Evolutionary conservation across 2,888 invertebrate species (phyloP).

Genomic region (Platycheirus albimanus): DNA sequence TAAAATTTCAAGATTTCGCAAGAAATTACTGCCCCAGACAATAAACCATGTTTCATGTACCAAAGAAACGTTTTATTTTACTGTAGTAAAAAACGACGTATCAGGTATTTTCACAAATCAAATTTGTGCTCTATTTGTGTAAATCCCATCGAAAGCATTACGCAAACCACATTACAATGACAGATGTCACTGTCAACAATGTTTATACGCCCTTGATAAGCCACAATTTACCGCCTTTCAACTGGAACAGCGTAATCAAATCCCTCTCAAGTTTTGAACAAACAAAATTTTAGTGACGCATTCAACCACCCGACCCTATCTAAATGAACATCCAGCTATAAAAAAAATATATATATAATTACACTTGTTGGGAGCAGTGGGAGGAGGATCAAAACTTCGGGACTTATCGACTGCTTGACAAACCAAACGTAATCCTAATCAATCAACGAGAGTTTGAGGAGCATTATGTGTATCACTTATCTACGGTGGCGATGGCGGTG

Average conservation of each 20-base stretch:
- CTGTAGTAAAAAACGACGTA: no score
- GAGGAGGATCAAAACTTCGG: constrained; percentile 21
- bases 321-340: no score
- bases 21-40: no score
- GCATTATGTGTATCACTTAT: constrained; percentile 54
- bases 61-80: no score
- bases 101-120: no score
- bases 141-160: not conserved
- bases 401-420: constrained; percentile 37
- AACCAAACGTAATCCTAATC: constrained; percentile 29
- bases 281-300: constrained; percentile 46
- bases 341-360: no score
- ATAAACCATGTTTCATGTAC: no score
- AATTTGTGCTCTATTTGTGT: no score
- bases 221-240: constrained; percentile 18
- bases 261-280: constrained; percentile 19
- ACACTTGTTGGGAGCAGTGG: constrained; percentile 6
- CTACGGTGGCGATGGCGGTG: no score
- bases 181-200: constrained; percentile 40
- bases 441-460: constrained; percentile 29
- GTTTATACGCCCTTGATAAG: constrained; percentile 1
- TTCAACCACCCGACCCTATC: no score
- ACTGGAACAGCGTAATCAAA: constrained; percentile 39
- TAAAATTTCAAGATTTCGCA: no score
- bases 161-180: constrained; percentile 31